Percentiles rank a stretch among this genome's conserved stretches.
These are phyloP conservation scores for Limnephilus marmoratus DNA, from an alignment of 2,888 invertebrate genomes.

Conservation along the genomic window DNA sequence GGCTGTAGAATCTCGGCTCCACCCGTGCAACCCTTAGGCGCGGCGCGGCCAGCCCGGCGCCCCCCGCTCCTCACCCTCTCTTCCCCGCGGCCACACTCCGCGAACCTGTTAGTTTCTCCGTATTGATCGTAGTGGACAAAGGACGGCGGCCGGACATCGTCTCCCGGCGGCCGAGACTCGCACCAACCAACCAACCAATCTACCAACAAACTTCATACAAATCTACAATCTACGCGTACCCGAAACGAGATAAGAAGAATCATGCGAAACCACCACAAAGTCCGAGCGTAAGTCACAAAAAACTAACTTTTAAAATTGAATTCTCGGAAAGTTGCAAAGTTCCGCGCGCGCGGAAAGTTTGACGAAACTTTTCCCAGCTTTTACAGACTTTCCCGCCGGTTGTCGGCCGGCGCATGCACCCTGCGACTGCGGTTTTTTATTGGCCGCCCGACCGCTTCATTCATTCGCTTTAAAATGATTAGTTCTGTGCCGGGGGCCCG, in stretches of 20 bases:
- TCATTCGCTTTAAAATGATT: constrained; percentile 77
- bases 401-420: constrained; percentile 56
- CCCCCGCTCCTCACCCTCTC: constrained; percentile 75
- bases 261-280: constrained; percentile 29
- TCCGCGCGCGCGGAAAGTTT: constrained; percentile 40
- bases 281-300: constrained; percentile 21
- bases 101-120: constrained; percentile 67
- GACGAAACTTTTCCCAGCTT: constrained; percentile 42
- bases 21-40: constrained; percentile 66
- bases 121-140: constrained; percentile 67
- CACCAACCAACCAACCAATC: constrained; percentile 28
- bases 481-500: constrained; percentile 67
- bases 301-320: constrained; percentile 6
- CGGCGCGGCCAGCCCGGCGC: constrained; percentile 69
- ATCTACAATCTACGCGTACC: constrained; percentile 23
- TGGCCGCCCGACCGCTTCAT: constrained; percentile 57
- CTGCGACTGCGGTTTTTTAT: constrained; percentile 60
- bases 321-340: constrained; percentile 7
- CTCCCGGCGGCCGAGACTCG: constrained; percentile 66
- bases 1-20: constrained; percentile 59
- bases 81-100: constrained; percentile 73
- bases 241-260: constrained; percentile 2
- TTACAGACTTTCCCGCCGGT: constrained; percentile 28
- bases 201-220: not conserved
- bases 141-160: constrained; percentile 69